A percentile compares a stretch with the other conserved stretches of the same genome.
Conservation (phyloP, 92 coral and sea anemone species). For the Nematostella vectensis region DNA sequence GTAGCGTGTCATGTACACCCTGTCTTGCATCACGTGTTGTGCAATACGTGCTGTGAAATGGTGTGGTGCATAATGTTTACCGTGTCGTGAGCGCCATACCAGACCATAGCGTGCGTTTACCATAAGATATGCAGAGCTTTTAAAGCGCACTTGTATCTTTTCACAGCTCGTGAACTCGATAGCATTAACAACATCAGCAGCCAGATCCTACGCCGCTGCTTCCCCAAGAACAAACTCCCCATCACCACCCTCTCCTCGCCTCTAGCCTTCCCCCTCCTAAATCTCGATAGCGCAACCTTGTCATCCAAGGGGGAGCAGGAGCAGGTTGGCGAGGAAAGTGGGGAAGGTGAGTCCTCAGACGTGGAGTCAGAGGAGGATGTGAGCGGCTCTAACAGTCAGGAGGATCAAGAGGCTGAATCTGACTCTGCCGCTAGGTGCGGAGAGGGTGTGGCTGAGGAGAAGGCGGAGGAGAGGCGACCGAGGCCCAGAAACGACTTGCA, state of each 20-base stretch:
- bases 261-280: constrained; percentile 69
- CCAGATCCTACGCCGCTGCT: constrained; percentile 87
- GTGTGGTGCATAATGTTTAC: too few species aligned
- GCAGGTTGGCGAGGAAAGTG: constrained; percentile 64
- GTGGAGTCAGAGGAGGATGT: constrained; percentile 84
- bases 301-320: constrained; percentile 26
- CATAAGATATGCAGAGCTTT: too few species aligned
- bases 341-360: constrained; percentile 87
- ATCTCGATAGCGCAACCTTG: constrained; percentile 40
- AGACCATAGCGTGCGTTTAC: too few species aligned
- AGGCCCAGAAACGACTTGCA: constrained; percentile 63
- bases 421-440: constrained; percentile 1
- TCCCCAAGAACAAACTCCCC: constrained; percentile 88
- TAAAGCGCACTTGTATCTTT: too few species aligned
- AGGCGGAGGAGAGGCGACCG: constrained; percentile 24
- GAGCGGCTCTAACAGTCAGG: constrained; percentile 53
- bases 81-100: too few species aligned
- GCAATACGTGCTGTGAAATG: too few species aligned
- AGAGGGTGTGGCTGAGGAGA: not conserved
- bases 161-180: constrained; percentile 81
- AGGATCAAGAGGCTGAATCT: constrained; percentile 22
- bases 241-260: constrained; percentile 55
- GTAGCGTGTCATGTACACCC: too few species aligned
- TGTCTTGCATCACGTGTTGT: too few species aligned
- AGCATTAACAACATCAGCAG: constrained; percentile 79